These are phyloP conservation scores for Coracopsis vasa DNA, from an alignment of 2,113 vertebrate species.

Conservation along the genomic window DNA sequence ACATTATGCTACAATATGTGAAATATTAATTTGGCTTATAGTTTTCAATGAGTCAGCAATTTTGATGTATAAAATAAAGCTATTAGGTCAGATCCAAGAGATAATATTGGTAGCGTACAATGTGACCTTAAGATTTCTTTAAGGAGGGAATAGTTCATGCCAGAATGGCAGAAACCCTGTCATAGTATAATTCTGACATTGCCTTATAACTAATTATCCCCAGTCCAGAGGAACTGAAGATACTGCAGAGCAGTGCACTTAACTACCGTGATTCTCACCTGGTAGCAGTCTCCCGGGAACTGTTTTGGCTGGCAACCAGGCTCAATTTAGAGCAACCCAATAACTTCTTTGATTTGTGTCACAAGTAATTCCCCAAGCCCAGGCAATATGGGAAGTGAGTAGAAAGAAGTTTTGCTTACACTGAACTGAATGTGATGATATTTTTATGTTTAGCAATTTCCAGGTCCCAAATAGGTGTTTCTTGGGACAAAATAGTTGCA, in stretches of 20 bases:
- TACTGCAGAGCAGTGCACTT: not conserved
- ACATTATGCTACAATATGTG: accelerated
- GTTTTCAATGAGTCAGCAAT: not conserved
- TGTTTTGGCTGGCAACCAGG: not conserved
- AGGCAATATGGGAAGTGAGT: not conserved
- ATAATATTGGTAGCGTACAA: not conserved
- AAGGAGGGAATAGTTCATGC: not conserved
- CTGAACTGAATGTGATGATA: not conserved
- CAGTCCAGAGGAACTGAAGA: not conserved
- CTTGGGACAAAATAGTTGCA: not conserved
- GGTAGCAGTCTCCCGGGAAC: not conserved
- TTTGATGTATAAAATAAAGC: not conserved
- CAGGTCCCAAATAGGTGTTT: not conserved
- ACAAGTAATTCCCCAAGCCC: not conserved
- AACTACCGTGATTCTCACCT: not conserved
- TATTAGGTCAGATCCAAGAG: not conserved
- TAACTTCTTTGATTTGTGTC: not conserved
- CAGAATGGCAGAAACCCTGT: not conserved
- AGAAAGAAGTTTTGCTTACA: not conserved
- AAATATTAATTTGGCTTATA: not conserved
- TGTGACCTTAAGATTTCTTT: not conserved
- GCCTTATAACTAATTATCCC: not conserved
- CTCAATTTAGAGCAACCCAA: not conserved
- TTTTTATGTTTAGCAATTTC: not conserved
- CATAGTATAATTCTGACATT: not conserved